Evolutionary conservation across 2,797 vertebrate species (phyloP).

Genomic region (Takifugu ocellatus): DNA sequence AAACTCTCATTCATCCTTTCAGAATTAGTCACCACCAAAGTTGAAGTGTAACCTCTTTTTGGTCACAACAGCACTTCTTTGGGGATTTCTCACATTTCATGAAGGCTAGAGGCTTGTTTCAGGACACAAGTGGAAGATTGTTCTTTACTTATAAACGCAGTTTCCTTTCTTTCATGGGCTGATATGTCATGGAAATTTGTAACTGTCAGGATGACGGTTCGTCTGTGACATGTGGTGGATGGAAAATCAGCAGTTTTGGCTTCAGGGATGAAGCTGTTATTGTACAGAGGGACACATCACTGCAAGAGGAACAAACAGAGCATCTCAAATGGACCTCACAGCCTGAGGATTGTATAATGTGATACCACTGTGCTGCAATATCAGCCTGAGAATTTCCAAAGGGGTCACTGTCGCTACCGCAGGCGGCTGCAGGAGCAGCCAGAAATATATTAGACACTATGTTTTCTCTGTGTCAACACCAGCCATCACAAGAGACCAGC

Average conservation of each 20-base stretch:
- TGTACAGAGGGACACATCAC: conserved; percentile 1
- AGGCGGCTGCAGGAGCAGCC: conserved; percentile 13
- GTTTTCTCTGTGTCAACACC: conserved; percentile 14
- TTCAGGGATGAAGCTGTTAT: conserved; percentile 2
- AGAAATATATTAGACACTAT: conserved; percentile 28
- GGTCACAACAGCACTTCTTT: not conserved
- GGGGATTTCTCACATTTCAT: not conserved
- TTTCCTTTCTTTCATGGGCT: conserved; percentile 14
- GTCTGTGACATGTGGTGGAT: conserved; percentile 14
- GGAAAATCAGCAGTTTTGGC: conserved; percentile 12
- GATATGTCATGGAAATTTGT: conserved; percentile 42
- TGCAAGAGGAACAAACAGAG: conserved; percentile 4
- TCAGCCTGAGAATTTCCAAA: not conserved
- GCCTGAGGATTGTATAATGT: not conserved
- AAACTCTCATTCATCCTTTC: conserved; percentile 43
- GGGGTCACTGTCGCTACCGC: not conserved
- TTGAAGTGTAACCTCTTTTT: conserved; percentile 27
- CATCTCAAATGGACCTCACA: conserved; percentile 1
- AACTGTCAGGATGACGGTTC: conserved; percentile 25
- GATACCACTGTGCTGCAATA: conserved; percentile 2
- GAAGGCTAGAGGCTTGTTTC: too few relatives aligned
- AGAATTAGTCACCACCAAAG: conserved; percentile 35
- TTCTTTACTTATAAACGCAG: too few relatives aligned
- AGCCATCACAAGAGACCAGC: conserved; percentile 22
- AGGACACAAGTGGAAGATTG: too few relatives aligned